Conservation (phyloP, 1,140 invertebrate genomes). For the Pseudomyrmex dendroicus region DNA sequence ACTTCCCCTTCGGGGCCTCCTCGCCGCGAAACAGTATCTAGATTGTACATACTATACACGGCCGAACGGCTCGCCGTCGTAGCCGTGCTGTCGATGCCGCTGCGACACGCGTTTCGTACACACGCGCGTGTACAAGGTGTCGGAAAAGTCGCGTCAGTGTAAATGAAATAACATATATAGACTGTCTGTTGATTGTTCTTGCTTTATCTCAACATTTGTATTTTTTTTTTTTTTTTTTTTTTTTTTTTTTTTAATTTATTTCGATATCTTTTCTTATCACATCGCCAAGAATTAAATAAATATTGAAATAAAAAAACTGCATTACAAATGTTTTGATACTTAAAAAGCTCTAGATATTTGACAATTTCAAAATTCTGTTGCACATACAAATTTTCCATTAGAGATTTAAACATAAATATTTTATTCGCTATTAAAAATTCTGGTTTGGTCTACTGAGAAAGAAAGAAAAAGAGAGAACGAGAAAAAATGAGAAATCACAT, state of each 20-base stretch:
- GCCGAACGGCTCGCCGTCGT: slow-evolving; percentile 67
- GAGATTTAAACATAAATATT: not conserved
- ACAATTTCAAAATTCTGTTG: not conserved
- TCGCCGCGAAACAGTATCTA: slow-evolving; percentile 74
- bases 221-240: slow-evolving; percentile 16
- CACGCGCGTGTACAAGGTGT: slow-evolving; percentile 34
- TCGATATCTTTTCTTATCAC: not conserved
- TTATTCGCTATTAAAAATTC: not conserved
- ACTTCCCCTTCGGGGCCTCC: slow-evolving; percentile 74
- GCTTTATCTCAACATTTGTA: too few species aligned
- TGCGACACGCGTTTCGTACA: slow-evolving; percentile 64
- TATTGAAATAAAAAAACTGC: not conserved
- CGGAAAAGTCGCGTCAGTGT: slow-evolving; percentile 18
- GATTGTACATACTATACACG: slow-evolving; percentile 71
- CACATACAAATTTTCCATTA: not conserved
- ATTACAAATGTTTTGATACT: not conserved
- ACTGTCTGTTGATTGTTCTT: not conserved
- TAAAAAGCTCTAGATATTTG: slow-evolving; percentile 10
- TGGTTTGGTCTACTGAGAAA: not conserved
- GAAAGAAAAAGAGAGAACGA: too few species aligned
- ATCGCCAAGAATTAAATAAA: not conserved
- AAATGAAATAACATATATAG: not conserved
- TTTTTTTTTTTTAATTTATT: not conserved
- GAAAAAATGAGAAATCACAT: too few species aligned
- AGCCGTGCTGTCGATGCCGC: slow-evolving; percentile 50